Evolutionary conservation across 2,113 vertebrate species (phyloP).

Genomic region (Anas platyrhynchos): DNA sequence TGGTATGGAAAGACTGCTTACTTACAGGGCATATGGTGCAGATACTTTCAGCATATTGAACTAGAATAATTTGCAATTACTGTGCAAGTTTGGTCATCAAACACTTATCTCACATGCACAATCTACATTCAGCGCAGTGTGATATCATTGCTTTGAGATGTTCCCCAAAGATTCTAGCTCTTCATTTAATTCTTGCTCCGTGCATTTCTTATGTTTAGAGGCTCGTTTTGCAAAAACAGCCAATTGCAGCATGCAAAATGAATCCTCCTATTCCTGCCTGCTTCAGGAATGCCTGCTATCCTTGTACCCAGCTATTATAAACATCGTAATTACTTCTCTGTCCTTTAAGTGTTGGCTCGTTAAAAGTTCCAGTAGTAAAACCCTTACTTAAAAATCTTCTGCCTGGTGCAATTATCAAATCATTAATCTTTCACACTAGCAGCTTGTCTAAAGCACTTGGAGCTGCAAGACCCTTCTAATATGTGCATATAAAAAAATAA

Average conservation of each 20-base stretch:
- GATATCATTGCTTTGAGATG: not conserved
- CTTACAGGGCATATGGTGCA: not conserved
- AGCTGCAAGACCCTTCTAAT: not conserved
- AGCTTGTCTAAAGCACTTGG: not conserved
- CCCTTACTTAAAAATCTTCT: slow-evolving; percentile 41
- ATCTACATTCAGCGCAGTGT: not conserved
- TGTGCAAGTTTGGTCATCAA: not conserved
- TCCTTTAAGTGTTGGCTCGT: slow-evolving; percentile 53
- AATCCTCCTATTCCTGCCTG: slow-evolving; percentile 26
- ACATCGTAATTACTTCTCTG: slow-evolving; percentile 54
- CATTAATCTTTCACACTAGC: slow-evolving; percentile 39
- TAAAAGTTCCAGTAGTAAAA: slow-evolving; percentile 54
- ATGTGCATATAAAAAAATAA: not conserved
- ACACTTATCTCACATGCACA: not conserved
- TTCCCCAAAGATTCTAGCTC: not conserved
- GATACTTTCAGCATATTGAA: not conserved
- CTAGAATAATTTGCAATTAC: not conserved
- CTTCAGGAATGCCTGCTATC: slow-evolving; percentile 15
- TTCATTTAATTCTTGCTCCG: not conserved
- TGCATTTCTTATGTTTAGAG: not conserved
- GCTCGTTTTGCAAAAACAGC: not conserved
- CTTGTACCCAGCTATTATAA: slow-evolving; percentile 22
- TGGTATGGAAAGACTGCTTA: not conserved
- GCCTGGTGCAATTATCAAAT: slow-evolving; percentile 41
- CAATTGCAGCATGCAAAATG: not conserved